Conservation (phyloP, 1,140 invertebrate species). For the Drosophila kepulauana region DNA sequence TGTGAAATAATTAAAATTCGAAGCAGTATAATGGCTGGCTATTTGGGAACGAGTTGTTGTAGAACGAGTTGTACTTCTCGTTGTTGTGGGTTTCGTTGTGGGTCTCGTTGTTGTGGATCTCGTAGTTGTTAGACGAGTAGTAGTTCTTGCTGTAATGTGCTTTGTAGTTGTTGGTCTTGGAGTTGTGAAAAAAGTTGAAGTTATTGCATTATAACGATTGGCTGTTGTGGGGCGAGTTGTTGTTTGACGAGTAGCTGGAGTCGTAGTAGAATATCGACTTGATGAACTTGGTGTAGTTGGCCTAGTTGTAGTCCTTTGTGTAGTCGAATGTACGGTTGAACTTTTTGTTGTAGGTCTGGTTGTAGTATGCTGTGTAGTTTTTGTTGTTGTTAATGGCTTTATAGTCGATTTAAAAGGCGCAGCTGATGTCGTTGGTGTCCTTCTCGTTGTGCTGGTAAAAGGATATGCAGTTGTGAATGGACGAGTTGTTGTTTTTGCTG, state of each 20-base stretch:
- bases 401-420: neutral
- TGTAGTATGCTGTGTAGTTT: slow-evolving; percentile 24
- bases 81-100: neutral
- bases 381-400: slow-evolving; percentile 28
- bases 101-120: neutral
- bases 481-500: slow-evolving; percentile 5
- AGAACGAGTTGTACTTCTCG: slow-evolving; percentile 9
- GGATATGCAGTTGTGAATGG: slow-evolving; percentile 9
- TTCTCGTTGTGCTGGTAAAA: neutral
- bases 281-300: slow-evolving; percentile 6
- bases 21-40: no score
- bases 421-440: neutral
- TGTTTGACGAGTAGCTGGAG: neutral
- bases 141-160: neutral
- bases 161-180: slow-evolving; percentile 2
- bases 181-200: slow-evolving; percentile 12
- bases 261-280: neutral
- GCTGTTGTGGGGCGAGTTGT: slow-evolving; percentile 9
- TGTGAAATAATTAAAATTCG: no score
- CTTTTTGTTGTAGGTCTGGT: slow-evolving; percentile 26
- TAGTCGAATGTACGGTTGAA: slow-evolving; percentile 1
- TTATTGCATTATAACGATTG: neutral
- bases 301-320: slow-evolving; percentile 2
- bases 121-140: slow-evolving; percentile 18
- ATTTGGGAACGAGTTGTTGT: neutral